These are phyloP conservation scores for Melanerpes aurifrons DNA, from an alignment of 2,113 vertebrate genomes.

Conservation along the genomic window DNA sequence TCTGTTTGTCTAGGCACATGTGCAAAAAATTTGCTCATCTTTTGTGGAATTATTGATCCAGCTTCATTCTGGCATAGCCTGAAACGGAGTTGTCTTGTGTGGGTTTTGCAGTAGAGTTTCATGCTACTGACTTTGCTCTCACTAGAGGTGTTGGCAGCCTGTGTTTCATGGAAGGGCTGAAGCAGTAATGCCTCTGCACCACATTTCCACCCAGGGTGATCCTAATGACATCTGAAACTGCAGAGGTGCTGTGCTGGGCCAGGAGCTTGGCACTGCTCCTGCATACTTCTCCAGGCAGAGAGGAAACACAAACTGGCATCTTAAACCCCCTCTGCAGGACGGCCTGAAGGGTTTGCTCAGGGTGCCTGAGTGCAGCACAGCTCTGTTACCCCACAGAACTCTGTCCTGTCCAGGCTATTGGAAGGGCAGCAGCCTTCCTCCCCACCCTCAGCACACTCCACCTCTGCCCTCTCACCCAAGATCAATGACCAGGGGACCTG, in stretches of 20 bases:
- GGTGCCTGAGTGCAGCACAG: fast-evolving
- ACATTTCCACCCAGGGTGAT: not conserved
- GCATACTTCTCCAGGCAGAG: not conserved
- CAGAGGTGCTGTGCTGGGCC: constrained; percentile 16
- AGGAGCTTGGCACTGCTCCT: constrained; percentile 29
- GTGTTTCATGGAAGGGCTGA: not conserved
- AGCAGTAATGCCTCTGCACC: not conserved
- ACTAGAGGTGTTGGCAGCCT: not conserved
- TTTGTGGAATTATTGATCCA: not conserved
- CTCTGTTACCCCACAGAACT: not conserved
- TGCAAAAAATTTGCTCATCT: not conserved
- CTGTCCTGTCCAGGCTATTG: not conserved
- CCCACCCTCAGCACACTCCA: not conserved
- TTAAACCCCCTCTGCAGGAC: not conserved
- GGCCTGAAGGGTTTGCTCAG: not conserved
- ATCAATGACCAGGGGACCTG: not conserved
- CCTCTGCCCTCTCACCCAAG: not conserved
- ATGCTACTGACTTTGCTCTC: not conserved
- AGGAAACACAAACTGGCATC: not conserved
- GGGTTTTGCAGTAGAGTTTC: not conserved
- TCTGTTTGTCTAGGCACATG: not conserved
- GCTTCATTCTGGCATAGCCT: not conserved
- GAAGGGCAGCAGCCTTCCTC: not conserved
- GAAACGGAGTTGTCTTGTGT: not conserved
- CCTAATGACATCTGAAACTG: constrained; percentile 42